These are phyloP conservation scores for Heliconius ethilla DNA, from an alignment of 2,888 invertebrate species.

Conservation along the genomic window DNA sequence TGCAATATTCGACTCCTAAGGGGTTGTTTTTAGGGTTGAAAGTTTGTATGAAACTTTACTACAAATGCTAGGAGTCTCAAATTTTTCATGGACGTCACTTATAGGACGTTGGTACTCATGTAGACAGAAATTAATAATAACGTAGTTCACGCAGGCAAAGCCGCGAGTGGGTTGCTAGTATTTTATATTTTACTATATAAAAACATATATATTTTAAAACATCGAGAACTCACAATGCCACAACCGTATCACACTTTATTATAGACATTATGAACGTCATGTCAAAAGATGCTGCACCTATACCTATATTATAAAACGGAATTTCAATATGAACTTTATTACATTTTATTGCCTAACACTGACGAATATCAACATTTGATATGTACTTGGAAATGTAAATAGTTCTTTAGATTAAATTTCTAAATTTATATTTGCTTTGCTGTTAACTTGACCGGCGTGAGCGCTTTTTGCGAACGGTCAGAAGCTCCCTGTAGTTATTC, in stretches of 20 bases:
- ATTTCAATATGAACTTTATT: background rate
- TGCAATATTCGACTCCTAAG: too few relatives aligned
- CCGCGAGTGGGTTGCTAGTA: too few relatives aligned
- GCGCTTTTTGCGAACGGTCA: slow-evolving; percentile 17
- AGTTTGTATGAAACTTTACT: too few relatives aligned
- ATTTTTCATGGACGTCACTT: too few relatives aligned
- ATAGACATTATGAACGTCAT: background rate
- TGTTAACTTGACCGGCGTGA: slow-evolving; percentile 16
- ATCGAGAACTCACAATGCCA: background rate
- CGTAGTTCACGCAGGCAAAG: too few relatives aligned
- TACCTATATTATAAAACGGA: background rate
- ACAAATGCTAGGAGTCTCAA: background rate
- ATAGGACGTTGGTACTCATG: too few relatives aligned
- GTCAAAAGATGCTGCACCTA: background rate
- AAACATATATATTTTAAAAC: too few relatives aligned
- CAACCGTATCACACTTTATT: background rate
- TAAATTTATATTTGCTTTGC: slow-evolving; percentile 20
- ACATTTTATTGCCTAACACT: background rate
- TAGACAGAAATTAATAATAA: too few relatives aligned
- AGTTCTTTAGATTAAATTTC: slow-evolving; percentile 7
- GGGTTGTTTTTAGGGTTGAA: too few relatives aligned
- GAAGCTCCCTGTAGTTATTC: background rate
- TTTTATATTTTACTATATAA: too few relatives aligned
- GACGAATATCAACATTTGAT: background rate
- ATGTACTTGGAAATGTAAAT: background rate